phyloP scores from a whole-genome alignment of 2,113 vertebrate species.

The Gnathochromis pfefferi region DNA sequence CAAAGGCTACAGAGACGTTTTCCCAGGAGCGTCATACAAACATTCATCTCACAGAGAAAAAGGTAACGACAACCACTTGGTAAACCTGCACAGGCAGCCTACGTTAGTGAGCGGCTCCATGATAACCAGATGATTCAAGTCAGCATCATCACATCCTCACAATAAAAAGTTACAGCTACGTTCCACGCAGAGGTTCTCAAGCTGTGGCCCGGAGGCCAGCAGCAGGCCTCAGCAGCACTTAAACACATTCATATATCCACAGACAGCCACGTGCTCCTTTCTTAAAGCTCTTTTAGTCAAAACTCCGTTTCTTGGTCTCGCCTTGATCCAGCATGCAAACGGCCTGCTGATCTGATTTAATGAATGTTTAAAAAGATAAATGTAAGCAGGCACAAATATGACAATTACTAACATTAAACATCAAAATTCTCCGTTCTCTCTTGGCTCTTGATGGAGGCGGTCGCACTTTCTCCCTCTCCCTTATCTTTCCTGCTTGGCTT shows the following conservation, averaged over 20 bases:
- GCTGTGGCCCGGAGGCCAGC: background rate
- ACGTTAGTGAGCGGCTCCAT: background rate
- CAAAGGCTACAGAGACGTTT: background rate
- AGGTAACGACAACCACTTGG: background rate
- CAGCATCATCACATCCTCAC: background rate
- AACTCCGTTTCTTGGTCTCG: background rate
- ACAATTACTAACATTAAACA: background rate
- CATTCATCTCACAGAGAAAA: background rate
- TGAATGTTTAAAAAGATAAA: background rate
- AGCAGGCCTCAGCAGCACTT: background rate
- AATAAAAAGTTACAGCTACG: background rate
- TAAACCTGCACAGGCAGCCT: background rate
- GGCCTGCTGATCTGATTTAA: background rate
- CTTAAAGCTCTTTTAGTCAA: background rate
- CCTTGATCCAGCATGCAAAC: background rate
- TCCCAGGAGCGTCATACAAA: rapidly evolving
- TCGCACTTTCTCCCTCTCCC: background rate
- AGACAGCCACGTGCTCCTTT: background rate
- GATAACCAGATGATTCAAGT: background rate
- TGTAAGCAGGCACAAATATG: background rate
- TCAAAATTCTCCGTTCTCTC: background rate
- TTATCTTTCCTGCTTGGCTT: background rate
- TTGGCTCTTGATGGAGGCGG: background rate
- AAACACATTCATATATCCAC: background rate
- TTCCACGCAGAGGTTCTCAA: background rate